These are phyloP conservation scores for Istiophorus platypterus DNA, from an alignment of 2,113 vertebrate genomes.

Conservation along the genomic window DNA sequence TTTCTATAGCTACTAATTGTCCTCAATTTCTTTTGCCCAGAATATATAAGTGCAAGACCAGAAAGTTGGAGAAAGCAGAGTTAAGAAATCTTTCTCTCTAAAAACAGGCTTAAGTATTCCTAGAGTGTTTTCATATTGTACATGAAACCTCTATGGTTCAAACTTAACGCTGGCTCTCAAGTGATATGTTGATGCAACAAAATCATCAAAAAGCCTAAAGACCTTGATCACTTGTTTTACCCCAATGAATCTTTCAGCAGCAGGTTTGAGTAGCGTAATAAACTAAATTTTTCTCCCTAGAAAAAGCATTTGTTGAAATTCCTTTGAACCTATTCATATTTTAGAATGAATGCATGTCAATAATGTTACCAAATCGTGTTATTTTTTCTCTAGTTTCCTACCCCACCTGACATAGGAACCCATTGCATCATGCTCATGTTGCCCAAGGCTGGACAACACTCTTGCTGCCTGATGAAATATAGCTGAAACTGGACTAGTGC, in stretches of 20 bases:
- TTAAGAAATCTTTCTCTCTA: neutral
- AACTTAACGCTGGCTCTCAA: constrained; percentile 5
- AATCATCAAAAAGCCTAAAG: neutral
- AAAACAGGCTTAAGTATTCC: neutral
- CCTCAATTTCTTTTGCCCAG: constrained; percentile 6
- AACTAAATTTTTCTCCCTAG: neutral
- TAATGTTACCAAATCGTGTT: constrained; percentile 7
- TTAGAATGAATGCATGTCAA: constrained; percentile 23
- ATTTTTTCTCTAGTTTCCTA: constrained; percentile 24
- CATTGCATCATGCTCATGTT: constrained; percentile 40
- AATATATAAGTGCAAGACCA: neutral
- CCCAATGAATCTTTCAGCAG: constrained; percentile 18
- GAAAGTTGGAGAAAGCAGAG: neutral
- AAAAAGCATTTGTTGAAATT: neutral
- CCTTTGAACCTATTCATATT: constrained; percentile 21
- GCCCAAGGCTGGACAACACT: constrained; percentile 39
- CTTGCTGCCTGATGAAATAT: constrained; percentile 59
- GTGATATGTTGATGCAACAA: neutral
- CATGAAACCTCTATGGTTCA: neutral
- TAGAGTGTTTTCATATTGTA: constrained; percentile 5
- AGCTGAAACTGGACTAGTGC: constrained; percentile 58
- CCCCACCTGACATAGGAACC: constrained; percentile 47
- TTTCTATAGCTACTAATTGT: constrained; percentile 20
- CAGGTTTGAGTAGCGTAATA: neutral
- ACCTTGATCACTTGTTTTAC: neutral